Evolutionary conservation across 2,888 invertebrate genomes (phyloP).

Genomic region (Scaptodrosophila latifasciaeformis): DNA sequence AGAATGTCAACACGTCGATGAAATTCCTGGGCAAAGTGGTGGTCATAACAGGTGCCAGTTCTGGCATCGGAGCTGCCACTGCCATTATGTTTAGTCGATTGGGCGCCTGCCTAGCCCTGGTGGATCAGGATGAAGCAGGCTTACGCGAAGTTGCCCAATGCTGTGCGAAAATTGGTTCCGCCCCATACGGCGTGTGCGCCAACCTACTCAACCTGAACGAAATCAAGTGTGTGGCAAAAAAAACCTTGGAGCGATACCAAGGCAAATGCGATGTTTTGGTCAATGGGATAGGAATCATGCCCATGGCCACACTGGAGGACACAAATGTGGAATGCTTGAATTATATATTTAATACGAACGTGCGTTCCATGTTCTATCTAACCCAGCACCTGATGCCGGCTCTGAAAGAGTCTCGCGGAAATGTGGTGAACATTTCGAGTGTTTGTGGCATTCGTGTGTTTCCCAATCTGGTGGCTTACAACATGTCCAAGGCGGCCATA

Average conservation of each 20-base stretch:
- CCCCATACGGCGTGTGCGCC: constrained; percentile 62
- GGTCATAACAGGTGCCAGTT: constrained; percentile 80
- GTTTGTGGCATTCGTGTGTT: constrained; percentile 92
- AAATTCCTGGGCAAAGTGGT: constrained; percentile 70
- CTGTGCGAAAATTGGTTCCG: neutral
- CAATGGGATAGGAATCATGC: constrained; percentile 90
- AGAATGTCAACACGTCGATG: constrained; percentile 11
- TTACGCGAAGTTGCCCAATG: constrained; percentile 77
- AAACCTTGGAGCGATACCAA: constrained; percentile 76
- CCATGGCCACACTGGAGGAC: constrained; percentile 86
- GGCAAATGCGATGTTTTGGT: constrained; percentile 84
- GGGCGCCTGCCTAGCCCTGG: constrained; percentile 78
- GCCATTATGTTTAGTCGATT: constrained; percentile 80
- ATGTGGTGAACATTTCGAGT: constrained; percentile 94
- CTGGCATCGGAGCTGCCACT: constrained; percentile 83
- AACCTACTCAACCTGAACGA: constrained; percentile 78
- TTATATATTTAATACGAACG: constrained; percentile 88
- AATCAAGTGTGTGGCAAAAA: constrained; percentile 78
- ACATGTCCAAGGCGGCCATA: constrained; percentile 91
- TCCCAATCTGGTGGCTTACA: constrained; percentile 89
- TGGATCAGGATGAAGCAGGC: constrained; percentile 82
- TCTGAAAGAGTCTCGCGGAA: constrained; percentile 85
- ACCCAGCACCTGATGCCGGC: constrained; percentile 90
- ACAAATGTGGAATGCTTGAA: constrained; percentile 90
- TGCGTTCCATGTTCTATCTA: constrained; percentile 84